phyloP scores from a whole-genome alignment of 2,113 vertebrate species.

The Xiphophorus hellerii region DNA sequence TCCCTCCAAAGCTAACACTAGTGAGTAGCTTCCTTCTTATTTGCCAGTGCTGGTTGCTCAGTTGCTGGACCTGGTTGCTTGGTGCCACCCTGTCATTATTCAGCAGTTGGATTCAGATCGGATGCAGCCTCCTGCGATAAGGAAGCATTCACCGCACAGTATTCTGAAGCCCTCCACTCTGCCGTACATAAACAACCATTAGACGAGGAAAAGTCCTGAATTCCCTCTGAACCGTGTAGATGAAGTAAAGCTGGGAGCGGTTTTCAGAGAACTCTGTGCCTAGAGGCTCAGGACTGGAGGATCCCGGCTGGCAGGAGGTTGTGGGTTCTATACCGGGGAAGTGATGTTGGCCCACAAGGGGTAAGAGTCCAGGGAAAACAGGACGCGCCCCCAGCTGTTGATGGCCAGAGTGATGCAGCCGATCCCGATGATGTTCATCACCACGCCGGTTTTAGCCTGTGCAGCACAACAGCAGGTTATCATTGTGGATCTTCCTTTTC shows the following conservation, averaged over 20 bases:
- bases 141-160: too few relatives aligned
- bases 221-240: neutral
- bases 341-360: constrained; percentile 88
- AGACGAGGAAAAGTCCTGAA: too few relatives aligned
- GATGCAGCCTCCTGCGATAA: too few relatives aligned
- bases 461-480: neutral
- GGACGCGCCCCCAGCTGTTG: constrained; percentile 90
- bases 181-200: too few relatives aligned
- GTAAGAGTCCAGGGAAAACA: constrained; percentile 89
- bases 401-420: constrained; percentile 86
- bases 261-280: neutral
- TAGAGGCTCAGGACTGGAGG: neutral
- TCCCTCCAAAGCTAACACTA: too few relatives aligned
- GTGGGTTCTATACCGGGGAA: neutral
- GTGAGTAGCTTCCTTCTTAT: too few relatives aligned
- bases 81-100: too few relatives aligned
- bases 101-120: too few relatives aligned
- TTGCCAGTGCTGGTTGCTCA: too few relatives aligned
- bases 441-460: constrained; percentile 86
- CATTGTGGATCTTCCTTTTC: neutral
- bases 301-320: neutral
- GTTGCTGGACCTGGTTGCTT: too few relatives aligned
- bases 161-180: too few relatives aligned
- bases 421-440: constrained; percentile 92
- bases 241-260: neutral